Percentiles rank a stretch among this genome's conserved stretches.
Conservation (phyloP, 2,888 invertebrate genomes). For the Ryuthela nishihirai region DNA sequence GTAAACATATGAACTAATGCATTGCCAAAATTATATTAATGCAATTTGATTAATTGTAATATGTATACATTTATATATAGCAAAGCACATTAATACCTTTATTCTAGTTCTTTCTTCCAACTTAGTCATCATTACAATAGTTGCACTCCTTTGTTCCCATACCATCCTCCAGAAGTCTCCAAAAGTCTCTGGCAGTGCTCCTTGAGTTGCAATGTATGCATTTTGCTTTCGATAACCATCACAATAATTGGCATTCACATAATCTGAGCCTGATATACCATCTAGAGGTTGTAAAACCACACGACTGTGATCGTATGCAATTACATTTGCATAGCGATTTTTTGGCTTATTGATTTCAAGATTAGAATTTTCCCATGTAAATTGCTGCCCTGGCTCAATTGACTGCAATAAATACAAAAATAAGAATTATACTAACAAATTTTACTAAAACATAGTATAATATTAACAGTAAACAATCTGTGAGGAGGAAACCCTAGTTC, state of each 20-base stretch:
- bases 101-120: constrained; percentile 94
- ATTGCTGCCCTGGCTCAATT: constrained; percentile 98
- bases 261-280: constrained; percentile 86
- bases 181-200: constrained; percentile 95
- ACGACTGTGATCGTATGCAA: constrained; percentile 96
- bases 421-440: not conserved
- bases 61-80: too few species aligned
- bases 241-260: constrained; percentile 98
- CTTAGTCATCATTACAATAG: constrained; percentile 99
- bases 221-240: constrained; percentile 98
- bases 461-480: not conserved
- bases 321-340: constrained; percentile 98
- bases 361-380: constrained; percentile 99
- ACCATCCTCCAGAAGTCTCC: constrained; percentile 99
- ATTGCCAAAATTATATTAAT: too few species aligned
- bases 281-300: constrained; percentile 91
- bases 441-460: not conserved
- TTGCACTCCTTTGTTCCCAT: constrained; percentile 92
- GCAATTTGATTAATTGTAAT: too few species aligned
- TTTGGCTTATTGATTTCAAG: constrained; percentile 97
- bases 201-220: constrained; percentile 97
- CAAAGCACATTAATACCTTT: too few species aligned
- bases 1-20: too few species aligned
- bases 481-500: too few species aligned
- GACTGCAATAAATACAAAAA: constrained; percentile 56